Percentiles rank a stretch among this genome's conserved stretches.
phyloP scores from a whole-genome alignment of 2,888 invertebrate genomes.

The Netelia virgata region DNA sequence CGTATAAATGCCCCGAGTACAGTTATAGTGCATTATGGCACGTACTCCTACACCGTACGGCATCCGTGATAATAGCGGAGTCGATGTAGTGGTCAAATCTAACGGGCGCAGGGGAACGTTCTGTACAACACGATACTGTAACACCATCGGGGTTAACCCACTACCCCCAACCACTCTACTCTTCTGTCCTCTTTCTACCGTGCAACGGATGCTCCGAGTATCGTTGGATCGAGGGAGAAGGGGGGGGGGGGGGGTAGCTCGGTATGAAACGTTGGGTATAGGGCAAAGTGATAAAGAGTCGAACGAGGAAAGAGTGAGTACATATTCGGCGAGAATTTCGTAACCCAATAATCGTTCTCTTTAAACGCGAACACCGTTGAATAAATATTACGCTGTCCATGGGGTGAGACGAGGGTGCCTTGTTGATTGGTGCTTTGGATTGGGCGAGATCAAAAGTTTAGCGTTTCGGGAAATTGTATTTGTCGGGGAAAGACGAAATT shows the following conservation, averaged over 20 bases:
- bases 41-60: not conserved
- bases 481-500: not conserved
- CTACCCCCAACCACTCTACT: not conserved
- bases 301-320: slow-evolving; percentile 27
- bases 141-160: slow-evolving; percentile 49
- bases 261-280: not conserved
- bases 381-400: not conserved
- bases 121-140: slow-evolving; percentile 63
- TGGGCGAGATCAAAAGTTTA: not conserved
- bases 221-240: not conserved
- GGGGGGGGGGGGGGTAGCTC: not conserved
- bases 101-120: slow-evolving; percentile 29
- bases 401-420: not conserved
- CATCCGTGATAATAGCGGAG: slow-evolving; percentile 1
- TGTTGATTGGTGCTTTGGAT: not conserved
- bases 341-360: slow-evolving; percentile 14
- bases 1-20: not conserved
- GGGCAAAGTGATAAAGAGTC: not conserved
- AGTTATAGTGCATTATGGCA: slow-evolving; percentile 7
- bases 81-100: slow-evolving; percentile 49
- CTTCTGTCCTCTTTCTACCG: not conserved
- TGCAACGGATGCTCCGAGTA: slow-evolving; percentile 20
- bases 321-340: slow-evolving; percentile 9
- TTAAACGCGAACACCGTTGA: slow-evolving; percentile 3
- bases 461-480: not conserved